Base-by-base conservation (phyloP, 2,113 vertebrate genomes). In the Etheostoma cragini region DNA sequence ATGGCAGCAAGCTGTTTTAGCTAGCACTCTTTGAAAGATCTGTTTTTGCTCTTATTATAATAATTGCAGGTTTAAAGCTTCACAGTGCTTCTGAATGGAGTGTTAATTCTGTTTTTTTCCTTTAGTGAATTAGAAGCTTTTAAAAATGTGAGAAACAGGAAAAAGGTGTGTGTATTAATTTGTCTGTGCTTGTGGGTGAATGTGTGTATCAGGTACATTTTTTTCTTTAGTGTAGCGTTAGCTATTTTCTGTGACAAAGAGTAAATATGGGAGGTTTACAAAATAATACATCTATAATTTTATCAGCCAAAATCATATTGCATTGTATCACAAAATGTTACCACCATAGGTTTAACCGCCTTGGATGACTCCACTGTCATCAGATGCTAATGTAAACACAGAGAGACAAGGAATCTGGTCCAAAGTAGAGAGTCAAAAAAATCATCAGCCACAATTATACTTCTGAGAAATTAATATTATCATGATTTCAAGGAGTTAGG, bases 31-130 rank as follows among this genome's bases (percentile, higher is more conserved):
- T 70, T 54, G 54, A 52, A 75, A 52, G 1, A 49, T 21, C 17
- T 26, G 16, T 72, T 71, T 78, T 65, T 64, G 24, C 45, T 56
- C 38, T 75, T 64, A 33, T 50, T 72, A 24, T 15, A 81, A 49
- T 86, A 76, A 84, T 87, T 84, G 63, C 45, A 73, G 69, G 49
- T 82, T 85, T 85, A 33, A 82, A 66, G 49, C 24, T 42, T n/a
- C 26, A 60, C 33, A 61, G 58, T 70, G 58, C 80, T 24, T 35
- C 47, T 73, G 22, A 82, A 80, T 66, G 5, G 15, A 46, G 57
- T n/a, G 52, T 17, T 69, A 61, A 72, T 87, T 86, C 22, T 68
- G 30, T 35, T 33, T 58, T 56, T 66, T 49, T 42, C 6, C 45
- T 3, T 78, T 33, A 33, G 46, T 12, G 12, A 78, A 82, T 80